A percentile compares a stretch with the other conserved stretches of the same genome.
These are phyloP conservation scores for Leguminivora glycinivorella DNA, from an alignment of 1,140 invertebrate genomes.

Conservation along the genomic window DNA sequence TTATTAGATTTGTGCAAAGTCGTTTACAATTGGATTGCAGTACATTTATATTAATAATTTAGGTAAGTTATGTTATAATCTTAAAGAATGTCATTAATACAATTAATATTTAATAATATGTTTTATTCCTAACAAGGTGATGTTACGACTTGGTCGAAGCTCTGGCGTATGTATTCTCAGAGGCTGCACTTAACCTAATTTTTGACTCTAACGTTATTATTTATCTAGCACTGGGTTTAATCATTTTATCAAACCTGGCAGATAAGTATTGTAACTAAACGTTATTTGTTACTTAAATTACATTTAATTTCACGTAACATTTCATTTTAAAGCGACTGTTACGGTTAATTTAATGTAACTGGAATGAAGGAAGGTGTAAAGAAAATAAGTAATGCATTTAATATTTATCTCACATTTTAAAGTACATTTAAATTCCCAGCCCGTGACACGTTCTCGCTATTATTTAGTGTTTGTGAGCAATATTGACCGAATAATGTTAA, in stretches of 20 bases:
- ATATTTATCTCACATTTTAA: too few relatives aligned
- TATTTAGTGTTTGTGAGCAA: background rate
- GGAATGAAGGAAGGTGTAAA: background rate
- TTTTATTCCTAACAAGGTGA: background rate
- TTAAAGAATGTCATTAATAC: slow-evolving; percentile 40
- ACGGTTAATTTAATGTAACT: background rate
- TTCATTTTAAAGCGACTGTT: background rate
- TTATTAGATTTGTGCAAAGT: slow-evolving; percentile 53
- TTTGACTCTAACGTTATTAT: background rate
- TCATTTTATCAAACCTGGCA: background rate
- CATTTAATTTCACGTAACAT: background rate
- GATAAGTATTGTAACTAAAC: background rate
- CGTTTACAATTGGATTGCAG: slow-evolving; percentile 45
- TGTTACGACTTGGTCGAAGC: background rate
- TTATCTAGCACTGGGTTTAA: background rate
- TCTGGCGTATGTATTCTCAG: background rate
- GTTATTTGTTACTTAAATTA: background rate
- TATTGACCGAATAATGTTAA: background rate
- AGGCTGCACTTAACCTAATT: background rate
- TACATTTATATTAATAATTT: slow-evolving; percentile 43
- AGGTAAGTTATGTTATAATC: slow-evolving; percentile 51
- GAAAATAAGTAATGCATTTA: background rate
- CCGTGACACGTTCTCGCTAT: background rate
- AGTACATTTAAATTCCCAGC: background rate
- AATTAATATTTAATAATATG: slow-evolving; percentile 11